Evolutionary conservation across 2,888 invertebrate genomes (phyloP).

Genomic region (Athrips mouffetella): DNA sequence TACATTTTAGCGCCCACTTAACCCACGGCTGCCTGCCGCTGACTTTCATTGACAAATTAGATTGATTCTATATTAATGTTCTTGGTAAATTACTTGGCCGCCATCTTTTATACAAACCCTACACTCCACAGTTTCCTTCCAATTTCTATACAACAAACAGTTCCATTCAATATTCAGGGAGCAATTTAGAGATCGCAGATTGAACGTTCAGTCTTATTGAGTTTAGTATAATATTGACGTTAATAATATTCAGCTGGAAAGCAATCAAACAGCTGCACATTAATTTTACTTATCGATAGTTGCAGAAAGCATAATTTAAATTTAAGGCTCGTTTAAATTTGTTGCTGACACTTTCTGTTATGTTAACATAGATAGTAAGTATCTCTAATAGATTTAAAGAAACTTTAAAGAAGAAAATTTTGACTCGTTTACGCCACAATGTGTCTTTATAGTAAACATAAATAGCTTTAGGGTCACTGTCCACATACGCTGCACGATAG

Average conservation of each 20-base stretch:
- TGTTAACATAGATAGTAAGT: no score
- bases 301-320: no score
- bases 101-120: neutral
- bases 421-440: no score
- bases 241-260: neutral
- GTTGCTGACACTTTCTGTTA: no score
- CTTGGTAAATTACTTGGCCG: conserved; percentile 25
- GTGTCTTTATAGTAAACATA: no score
- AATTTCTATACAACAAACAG: neutral
- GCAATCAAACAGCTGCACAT: no score
- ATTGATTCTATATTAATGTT: conserved; percentile 58
- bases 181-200: neutral
- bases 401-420: no score
- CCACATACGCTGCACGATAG: no score
- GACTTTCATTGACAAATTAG: conserved; percentile 64
- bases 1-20: conserved; percentile 38
- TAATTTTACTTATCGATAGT: no score
- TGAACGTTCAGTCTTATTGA: neutral
- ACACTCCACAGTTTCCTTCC: neutral
- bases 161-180: conserved; percentile 5
- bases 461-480: no score
- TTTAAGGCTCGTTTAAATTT: no score
- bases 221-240: neutral
- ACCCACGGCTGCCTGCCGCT: conserved; percentile 41
- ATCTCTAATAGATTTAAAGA: no score